These are phyloP conservation scores for Idaea biselata DNA, from an alignment of 2,888 invertebrate species.

Conservation along the genomic window DNA sequence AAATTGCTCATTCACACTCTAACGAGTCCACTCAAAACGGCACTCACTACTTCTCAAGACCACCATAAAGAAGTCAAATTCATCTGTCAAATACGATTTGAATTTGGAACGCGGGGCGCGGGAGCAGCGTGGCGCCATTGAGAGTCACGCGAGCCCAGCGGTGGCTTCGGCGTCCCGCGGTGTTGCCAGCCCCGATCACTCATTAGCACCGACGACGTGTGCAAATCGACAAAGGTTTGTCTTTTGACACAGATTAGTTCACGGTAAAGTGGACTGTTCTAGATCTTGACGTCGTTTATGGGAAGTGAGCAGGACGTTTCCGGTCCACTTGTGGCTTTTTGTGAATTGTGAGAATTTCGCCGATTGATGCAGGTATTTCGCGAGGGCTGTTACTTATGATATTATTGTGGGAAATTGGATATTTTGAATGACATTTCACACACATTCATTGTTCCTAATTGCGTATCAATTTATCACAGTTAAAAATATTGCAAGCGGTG, in stretches of 20 bases:
- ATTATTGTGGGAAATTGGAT: background rate
- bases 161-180: conserved; percentile 32
- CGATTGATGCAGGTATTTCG: background rate
- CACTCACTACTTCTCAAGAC: conserved; percentile 48
- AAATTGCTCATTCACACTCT: conserved; percentile 75
- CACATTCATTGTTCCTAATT: background rate
- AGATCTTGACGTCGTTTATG: conserved; percentile 62
- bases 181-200: conserved; percentile 35
- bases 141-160: conserved; percentile 52
- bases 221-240: conserved; percentile 50
- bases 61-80: conserved; percentile 52
- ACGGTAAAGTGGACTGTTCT: conserved; percentile 65
- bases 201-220: conserved; percentile 41
- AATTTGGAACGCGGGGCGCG: conserved; percentile 52
- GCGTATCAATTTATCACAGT: background rate
- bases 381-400: background rate
- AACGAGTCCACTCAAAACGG: conserved; percentile 49
- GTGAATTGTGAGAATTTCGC: conserved; percentile 31
- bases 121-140: conserved; percentile 59
- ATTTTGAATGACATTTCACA: background rate
- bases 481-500: background rate
- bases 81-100: conserved; percentile 63
- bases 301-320: conserved; percentile 61
- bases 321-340: conserved; percentile 39
- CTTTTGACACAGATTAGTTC: conserved; percentile 56